phyloP scores from a whole-genome alignment of 2,113 vertebrate species.

The Seriola aureovittata region DNA sequence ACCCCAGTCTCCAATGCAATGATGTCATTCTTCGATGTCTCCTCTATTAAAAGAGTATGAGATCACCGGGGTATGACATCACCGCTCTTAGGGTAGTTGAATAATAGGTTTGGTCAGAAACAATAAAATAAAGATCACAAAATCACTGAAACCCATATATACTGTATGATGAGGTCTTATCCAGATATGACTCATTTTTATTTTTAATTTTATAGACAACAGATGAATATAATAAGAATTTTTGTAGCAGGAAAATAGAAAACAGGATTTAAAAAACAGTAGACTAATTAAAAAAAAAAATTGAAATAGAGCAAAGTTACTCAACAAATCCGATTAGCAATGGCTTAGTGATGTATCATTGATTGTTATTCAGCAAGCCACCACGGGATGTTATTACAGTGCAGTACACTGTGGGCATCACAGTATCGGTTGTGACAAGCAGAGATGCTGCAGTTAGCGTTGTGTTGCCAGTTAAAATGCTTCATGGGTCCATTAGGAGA shows the following conservation, averaged over 20 bases:
- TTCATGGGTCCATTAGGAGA: slow-evolving; percentile 66
- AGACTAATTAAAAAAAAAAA: neutral
- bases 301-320: neutral
- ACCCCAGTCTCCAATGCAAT: slow-evolving; percentile 55
- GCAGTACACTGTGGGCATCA: slow-evolving; percentile 38
- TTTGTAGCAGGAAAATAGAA: too few relatives aligned
- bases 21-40: slow-evolving; percentile 76
- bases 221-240: neutral
- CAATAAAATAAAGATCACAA: neutral
- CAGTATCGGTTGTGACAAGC: slow-evolving; percentile 62
- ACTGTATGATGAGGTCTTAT: neutral
- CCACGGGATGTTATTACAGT: slow-evolving; percentile 22
- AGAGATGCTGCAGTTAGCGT: slow-evolving; percentile 58
- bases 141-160: neutral
- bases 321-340: neutral
- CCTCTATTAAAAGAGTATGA: slow-evolving; percentile 68
- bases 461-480: slow-evolving; percentile 50
- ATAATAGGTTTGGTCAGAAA: slow-evolving; percentile 20
- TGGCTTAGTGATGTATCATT: slow-evolving; percentile 19
- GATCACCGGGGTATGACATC: slow-evolving; percentile 73
- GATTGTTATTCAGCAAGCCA: slow-evolving; percentile 34
- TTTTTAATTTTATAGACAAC: slow-evolving; percentile 3
- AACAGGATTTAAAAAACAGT: too few relatives aligned
- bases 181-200: neutral
- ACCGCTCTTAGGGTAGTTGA: slow-evolving; percentile 25